A percentile compares a stretch with the other conserved stretches of the same genome.
These are phyloP conservation scores for Tenualosa thibaudeaui DNA, from an alignment of 2,797 vertebrate species.

Conservation along the genomic window DNA sequence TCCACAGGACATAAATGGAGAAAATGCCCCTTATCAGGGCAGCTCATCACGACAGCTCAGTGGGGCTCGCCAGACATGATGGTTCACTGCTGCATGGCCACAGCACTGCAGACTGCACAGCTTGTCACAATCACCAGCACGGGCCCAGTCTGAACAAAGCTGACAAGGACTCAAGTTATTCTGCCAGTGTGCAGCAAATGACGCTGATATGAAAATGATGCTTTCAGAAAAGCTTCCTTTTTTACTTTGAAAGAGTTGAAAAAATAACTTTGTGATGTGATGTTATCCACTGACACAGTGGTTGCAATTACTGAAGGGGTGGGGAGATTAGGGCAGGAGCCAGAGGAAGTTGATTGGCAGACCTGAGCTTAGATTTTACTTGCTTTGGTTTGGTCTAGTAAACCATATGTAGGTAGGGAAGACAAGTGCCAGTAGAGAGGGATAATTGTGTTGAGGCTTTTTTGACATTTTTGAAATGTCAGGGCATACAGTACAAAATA, in stretches of 20 bases:
- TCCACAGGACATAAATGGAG: constrained; percentile 25
- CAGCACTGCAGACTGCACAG: not conserved
- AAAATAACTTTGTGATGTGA: not conserved
- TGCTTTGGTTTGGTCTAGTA: too few species aligned
- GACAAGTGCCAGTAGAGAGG: not conserved
- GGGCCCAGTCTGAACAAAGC: not conserved
- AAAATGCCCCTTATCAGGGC: constrained; percentile 15
- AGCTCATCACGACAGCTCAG: constrained; percentile 13
- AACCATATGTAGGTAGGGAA: not conserved
- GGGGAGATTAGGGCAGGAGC: not conserved
- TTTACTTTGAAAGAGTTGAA: not conserved
- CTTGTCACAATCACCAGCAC: not conserved
- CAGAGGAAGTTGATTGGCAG: not conserved
- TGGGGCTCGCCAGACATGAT: not conserved
- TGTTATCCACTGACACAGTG: not conserved
- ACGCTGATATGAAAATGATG: not conserved
- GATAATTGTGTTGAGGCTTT: not conserved
- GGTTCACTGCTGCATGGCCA: not conserved
- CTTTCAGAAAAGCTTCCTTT: not conserved
- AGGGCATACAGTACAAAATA: not conserved
- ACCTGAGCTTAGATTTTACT: not conserved
- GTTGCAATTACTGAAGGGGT: not conserved
- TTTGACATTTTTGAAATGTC: not conserved
- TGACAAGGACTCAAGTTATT: not conserved
- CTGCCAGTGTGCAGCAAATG: not conserved